Conservation (phyloP, 2,888 invertebrate species). For the Trypoxylon attenuatum region DNA sequence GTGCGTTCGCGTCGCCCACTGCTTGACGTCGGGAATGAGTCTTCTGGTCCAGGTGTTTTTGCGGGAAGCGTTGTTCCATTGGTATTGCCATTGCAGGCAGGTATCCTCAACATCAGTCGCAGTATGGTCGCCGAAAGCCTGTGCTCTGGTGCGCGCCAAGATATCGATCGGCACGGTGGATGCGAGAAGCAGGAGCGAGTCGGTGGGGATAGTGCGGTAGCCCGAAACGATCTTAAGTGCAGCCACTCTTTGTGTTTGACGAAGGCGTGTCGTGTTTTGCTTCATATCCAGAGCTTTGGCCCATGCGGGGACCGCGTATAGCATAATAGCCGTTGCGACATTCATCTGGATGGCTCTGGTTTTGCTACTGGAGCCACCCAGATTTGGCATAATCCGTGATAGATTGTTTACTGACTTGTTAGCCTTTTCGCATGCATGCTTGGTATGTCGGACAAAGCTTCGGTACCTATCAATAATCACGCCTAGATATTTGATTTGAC, state of each 20-base stretch:
- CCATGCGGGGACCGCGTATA: not conserved
- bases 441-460: not conserved
- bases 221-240: not conserved
- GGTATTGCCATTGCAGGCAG: too few species aligned
- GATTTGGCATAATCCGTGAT: not conserved
- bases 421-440: not conserved
- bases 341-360: not conserved
- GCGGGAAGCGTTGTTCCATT: too few species aligned
- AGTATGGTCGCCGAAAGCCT: too few species aligned
- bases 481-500: not conserved
- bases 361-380: not conserved
- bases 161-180: not conserved
- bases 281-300: not conserved
- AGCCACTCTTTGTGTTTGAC: not conserved
- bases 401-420: not conserved
- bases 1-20: too few species aligned
- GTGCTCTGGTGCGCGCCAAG: too few species aligned
- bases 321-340: not conserved
- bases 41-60: too few species aligned
- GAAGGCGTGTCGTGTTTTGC: not conserved
- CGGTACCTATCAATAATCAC: not conserved
- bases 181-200: not conserved
- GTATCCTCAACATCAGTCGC: too few species aligned
- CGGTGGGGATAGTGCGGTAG: not conserved
- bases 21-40: too few species aligned